Percentiles rank a stretch among this genome's conserved stretches.
These are phyloP conservation scores for Ceraclea dissimilis DNA, from an alignment of 2,888 invertebrate genomes.

Conservation along the genomic window DNA sequence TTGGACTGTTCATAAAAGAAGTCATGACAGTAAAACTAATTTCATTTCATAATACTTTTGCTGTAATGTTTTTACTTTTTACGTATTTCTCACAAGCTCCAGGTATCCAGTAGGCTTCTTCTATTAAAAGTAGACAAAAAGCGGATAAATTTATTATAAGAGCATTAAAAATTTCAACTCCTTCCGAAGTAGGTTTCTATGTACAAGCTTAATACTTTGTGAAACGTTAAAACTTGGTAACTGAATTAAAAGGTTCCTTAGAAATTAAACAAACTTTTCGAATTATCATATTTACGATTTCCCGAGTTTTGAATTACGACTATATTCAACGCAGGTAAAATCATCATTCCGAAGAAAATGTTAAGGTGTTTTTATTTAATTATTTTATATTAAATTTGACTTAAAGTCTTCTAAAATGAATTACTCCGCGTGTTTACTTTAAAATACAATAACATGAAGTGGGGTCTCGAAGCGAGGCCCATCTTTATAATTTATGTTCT, in stretches of 20 bases:
- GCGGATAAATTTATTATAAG: neutral
- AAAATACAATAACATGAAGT: neutral
- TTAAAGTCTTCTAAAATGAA: neutral
- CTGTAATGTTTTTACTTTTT: neutral
- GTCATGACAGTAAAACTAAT: neutral
- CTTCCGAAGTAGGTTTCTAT: neutral
- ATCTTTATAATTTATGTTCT: neutral
- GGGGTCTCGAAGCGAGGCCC: neutral
- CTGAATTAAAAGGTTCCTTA: constrained; percentile 1
- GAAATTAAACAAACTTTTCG: neutral
- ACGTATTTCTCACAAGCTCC: neutral
- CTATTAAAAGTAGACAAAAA: constrained; percentile 1
- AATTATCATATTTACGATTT: constrained; percentile 2
- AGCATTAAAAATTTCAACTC: constrained; percentile 1
- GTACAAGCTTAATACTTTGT: neutral
- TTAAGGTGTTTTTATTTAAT: neutral
- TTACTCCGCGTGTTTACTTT: neutral
- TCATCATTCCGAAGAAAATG: neutral
- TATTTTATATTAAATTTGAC: neutral
- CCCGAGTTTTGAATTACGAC: constrained; percentile 1
- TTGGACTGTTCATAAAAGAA: neutral
- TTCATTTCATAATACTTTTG: neutral
- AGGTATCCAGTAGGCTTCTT: neutral
- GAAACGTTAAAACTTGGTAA: neutral
- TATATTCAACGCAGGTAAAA: neutral